Percentiles rank a stretch among this genome's conserved stretches.
These are phyloP conservation scores for Bucorvus abyssinicus DNA, from an alignment of 2,797 vertebrate genomes.

Conservation along the genomic window DNA sequence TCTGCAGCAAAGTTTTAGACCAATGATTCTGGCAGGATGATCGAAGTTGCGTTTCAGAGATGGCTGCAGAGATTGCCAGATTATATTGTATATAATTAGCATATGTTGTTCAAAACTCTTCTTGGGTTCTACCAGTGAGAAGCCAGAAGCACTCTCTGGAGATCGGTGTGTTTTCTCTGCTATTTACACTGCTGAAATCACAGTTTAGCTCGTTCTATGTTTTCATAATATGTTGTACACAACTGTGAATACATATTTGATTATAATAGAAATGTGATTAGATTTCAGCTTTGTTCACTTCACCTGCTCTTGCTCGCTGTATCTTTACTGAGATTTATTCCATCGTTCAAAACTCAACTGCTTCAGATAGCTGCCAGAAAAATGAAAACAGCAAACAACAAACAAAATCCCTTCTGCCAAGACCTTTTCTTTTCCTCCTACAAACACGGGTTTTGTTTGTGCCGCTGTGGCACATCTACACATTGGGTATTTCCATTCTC, in stretches of 20 bases:
- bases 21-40: constrained; percentile 37
- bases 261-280: constrained; percentile 65
- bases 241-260: constrained; percentile 58
- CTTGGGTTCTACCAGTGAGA: constrained; percentile 8
- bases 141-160: constrained; percentile 46
- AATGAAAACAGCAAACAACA: constrained; percentile 22
- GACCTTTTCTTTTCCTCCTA: constrained; percentile 2
- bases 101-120: constrained; percentile 42
- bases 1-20: constrained; percentile 10
- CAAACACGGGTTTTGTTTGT: background rate
- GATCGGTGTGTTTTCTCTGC: constrained; percentile 48
- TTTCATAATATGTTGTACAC: constrained; percentile 45
- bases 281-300: constrained; percentile 58
- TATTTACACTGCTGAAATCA: constrained; percentile 56
- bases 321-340: constrained; percentile 51
- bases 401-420: constrained; percentile 45
- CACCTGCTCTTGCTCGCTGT: constrained; percentile 39
- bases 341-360: background rate
- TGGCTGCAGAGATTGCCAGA: constrained; percentile 33
- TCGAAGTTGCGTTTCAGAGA: background rate
- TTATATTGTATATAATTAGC: constrained; percentile 39
- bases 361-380: constrained; percentile 44
- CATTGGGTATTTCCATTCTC: background rate
- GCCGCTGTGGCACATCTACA: background rate
- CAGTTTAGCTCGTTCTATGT: constrained; percentile 38